These are phyloP conservation scores for Amblyjoppa proteus DNA, from an alignment of 2,888 invertebrate genomes.

Conservation along the genomic window DNA sequence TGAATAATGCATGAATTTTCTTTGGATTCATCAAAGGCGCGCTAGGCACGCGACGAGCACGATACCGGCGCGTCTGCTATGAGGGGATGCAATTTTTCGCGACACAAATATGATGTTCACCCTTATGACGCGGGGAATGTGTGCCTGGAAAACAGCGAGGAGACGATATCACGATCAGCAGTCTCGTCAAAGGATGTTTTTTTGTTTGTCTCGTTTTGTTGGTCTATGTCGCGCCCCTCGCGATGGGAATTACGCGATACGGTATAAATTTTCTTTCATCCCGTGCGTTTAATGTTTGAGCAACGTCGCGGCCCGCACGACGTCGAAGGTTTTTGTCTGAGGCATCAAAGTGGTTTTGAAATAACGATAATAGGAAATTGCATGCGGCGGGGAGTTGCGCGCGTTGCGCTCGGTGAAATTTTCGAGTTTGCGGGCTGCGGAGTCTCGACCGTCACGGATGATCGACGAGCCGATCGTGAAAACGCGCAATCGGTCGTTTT, in stretches of 20 bases:
- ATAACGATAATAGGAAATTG: neutral
- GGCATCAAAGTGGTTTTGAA: neutral
- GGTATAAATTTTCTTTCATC: constrained; percentile 1
- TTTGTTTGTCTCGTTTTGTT: neutral
- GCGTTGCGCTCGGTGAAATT: constrained; percentile 23
- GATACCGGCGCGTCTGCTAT: neutral
- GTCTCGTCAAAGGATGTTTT: constrained; percentile 30
- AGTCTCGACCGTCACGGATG: constrained; percentile 56
- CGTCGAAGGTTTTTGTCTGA: neutral
- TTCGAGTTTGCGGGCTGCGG: constrained; percentile 27
- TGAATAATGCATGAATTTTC: constrained; percentile 33
- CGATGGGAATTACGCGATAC: neutral
- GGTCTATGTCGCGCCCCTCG: neutral
- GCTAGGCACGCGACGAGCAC: neutral
- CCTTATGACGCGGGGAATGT: neutral
- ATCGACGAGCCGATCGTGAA: constrained; percentile 65
- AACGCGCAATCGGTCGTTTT: constrained; percentile 67
- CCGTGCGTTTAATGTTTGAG: neutral
- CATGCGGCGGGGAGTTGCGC: neutral
- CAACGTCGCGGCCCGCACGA: neutral
- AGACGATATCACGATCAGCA: neutral
- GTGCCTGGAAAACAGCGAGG: neutral
- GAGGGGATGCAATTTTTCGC: constrained; percentile 21
- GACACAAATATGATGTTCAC: constrained; percentile 43
- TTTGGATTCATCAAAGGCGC: constrained; percentile 26